A percentile compares a stretch with the other conserved stretches of the same genome.
These are phyloP conservation scores for Pangasianodon gigas DNA, from an alignment of 2,113 vertebrate species.

Conservation along the genomic window DNA sequence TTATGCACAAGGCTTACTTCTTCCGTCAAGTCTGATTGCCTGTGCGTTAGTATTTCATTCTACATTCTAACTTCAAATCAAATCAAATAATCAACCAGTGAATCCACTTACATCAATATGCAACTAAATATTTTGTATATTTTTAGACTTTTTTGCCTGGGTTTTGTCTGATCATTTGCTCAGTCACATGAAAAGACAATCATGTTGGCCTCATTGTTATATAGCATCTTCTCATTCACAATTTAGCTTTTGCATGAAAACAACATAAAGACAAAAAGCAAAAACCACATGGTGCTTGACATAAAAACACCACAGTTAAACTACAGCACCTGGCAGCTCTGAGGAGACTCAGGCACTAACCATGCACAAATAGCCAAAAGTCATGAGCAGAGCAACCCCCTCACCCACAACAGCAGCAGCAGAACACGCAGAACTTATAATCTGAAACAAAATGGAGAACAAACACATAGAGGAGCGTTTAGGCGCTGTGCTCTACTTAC, in stretches of 20 bases:
- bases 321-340: not conserved
- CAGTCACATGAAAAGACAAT: not conserved
- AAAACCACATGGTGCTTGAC: not conserved
- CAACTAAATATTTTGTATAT: not conserved
- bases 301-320: not conserved
- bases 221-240: not conserved
- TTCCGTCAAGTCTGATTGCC: constrained; percentile 1
- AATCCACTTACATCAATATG: not conserved
- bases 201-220: not conserved
- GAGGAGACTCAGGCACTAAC: not conserved
- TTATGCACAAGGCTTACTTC: not conserved
- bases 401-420: not conserved
- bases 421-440: not conserved
- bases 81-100: not conserved
- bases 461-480: not conserved
- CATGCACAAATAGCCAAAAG: not conserved
- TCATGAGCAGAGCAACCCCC: not conserved
- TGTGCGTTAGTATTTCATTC: not conserved
- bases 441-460: constrained; percentile 3
- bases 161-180: not conserved
- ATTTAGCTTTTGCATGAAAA: not conserved
- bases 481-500: not conserved
- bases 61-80: not conserved
- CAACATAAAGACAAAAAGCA: not conserved
- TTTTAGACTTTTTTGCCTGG: not conserved